Base-by-base conservation (phyloP, 1,140 invertebrate species). In the Hestina assimilis region DNA sequence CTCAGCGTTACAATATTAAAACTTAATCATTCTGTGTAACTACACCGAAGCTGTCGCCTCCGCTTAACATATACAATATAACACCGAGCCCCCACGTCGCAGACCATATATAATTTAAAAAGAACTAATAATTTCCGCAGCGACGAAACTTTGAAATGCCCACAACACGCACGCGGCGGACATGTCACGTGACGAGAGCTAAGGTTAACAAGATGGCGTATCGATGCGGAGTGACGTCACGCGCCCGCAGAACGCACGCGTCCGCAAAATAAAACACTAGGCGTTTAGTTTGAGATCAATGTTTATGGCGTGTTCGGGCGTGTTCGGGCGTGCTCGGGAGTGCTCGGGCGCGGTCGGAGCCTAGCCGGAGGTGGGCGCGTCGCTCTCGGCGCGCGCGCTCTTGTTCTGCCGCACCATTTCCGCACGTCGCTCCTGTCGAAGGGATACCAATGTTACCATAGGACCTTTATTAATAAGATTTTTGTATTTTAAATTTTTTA, bases 341-440 rank as follows among this genome's bases (percentile, higher is more conserved):
- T 19, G 33, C 5, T 7, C 14, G 14, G 14, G 33, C 2, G 14
- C 33, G 4, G 51, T 52, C n/a, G n/a, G n/a, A n/a, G n/a, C n/a
- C 69, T 85, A 86, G 57, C 68, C 80, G 55, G 72, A 70, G 51
- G 74, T 64, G 67, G 72, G 67, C 61, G 72, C 62, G 42, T 77
- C 72, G 60, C 45, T 57, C 52, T 85, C 84, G 29, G 74, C 79
- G 73, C 78, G 87, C 61, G 91, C 91, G 60, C 92, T 92, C 89
- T 96, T 96, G 80, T 96, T 97, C 89, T 95, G 94, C 69, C 95
- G 93, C 55, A 96, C 95, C 63, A 94, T 87, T 79, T 96, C 94
- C 35, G 94, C 94, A 73, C 94, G 94, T 73, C 93, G 93, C 87
- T 96, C 95, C 95, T 97, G 87, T n/a, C n/a, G 15, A 8, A 7